Evolutionary conservation across 2,797 vertebrate genomes (phyloP), one percentile per base, ranked within the genome.

Genomic region (Phaenicophaeus curvirostris): DNA sequence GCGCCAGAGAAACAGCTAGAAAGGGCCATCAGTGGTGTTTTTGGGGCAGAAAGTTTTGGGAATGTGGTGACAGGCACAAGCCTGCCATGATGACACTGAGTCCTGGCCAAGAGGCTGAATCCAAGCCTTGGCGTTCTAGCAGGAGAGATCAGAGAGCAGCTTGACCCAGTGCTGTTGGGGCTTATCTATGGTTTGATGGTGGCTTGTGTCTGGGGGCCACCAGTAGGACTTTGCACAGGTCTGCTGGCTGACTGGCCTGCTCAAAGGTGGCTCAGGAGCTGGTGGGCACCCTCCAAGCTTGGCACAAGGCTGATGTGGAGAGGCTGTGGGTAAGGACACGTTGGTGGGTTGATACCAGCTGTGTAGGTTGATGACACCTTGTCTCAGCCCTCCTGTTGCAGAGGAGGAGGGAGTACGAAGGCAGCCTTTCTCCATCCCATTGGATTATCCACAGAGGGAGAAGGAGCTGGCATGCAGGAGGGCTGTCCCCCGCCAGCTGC

Each of bases 401-500:
- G 6, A 28, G 37, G 28, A 68, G 51, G n/a, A 73, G 13, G 61
- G 27, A 57, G 59, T 25, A 23, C 0, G 2, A 39, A 13, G 35
- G 17, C 72, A 76, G 35, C 21, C 15, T 21, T 79, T 85, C 61
- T 74, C 37, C 1, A 2, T n/a, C 30, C 27, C 20, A 2, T 0
- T 48, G 63, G 19, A 6, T 3, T 48, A 25, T 15, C 54, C 39
- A 5, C 14, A 33, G 78, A 4, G 1, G 21, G 51, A 72, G 35
- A 63, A 72, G 81, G 58, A 91, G 53, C 44, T 0, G 9, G 27
- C 0, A 2, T 76, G 75, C 68, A 25, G 72, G 44, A 75, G 80
- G 71, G 37, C 65, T 92, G 80, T 83, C 73, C 65, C 19, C 53
- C 3, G 1, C 67, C 80, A 84, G 81, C 87, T 96, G 89, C 69